phyloP scores from a whole-genome alignment of 2,113 vertebrate genomes.

The Ceyx cyanopectus region DNA sequence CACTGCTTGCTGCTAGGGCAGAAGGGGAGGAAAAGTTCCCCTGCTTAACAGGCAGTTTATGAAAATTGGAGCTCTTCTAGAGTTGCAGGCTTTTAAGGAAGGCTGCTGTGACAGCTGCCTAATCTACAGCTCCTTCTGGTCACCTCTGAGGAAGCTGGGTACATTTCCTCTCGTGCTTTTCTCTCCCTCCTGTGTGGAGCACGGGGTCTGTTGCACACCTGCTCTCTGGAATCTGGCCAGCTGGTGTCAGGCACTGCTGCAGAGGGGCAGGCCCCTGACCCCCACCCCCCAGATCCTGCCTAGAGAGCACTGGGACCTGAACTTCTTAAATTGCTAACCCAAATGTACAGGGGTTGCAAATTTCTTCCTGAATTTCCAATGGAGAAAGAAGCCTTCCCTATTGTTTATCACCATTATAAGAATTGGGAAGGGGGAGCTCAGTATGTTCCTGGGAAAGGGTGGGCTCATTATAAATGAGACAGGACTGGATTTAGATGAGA shows the following conservation, averaged over 20 bases:
- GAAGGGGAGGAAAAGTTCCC: neutral
- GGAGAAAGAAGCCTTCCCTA: neutral
- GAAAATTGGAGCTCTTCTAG: neutral
- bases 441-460: neutral
- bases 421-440: neutral
- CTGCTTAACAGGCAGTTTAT: neutral
- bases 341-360: neutral
- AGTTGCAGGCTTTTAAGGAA: neutral
- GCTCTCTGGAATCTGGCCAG: neutral
- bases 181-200: neutral
- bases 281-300: neutral
- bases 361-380: neutral
- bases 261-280: neutral
- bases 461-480: neutral
- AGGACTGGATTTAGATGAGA: no score
- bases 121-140: neutral
- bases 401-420: neutral
- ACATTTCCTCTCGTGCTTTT: neutral
- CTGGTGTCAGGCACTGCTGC: neutral
- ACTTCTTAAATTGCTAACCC: neutral
- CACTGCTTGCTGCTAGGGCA: neutral
- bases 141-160: neutral
- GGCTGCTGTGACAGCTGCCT: neutral
- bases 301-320: no score
- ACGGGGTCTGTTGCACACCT: fast-evolving